Conservation (phyloP, 2,113 vertebrate genomes). For the Mesitornis unicolor region DNA sequence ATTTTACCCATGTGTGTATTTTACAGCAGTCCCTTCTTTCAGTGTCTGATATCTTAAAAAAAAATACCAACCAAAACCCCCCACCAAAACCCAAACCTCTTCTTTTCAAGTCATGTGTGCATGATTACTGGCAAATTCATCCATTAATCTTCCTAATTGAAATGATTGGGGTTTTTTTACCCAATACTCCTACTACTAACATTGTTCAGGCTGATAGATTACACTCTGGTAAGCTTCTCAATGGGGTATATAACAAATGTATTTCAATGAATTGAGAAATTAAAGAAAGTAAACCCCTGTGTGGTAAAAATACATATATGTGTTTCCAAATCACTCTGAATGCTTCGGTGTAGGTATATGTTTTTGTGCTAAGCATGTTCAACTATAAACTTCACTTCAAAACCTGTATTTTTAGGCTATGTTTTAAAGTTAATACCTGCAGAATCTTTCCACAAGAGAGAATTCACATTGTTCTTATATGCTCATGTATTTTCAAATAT, state of each 20-base stretch:
- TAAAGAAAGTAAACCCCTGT: not conserved
- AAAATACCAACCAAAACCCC: not conserved
- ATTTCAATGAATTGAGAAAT: not conserved
- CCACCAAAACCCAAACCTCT: not conserved
- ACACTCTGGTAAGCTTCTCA: not conserved
- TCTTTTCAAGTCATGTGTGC: not conserved
- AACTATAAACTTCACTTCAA: not conserved
- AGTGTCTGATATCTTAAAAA: not conserved
- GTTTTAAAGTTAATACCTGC: not conserved
- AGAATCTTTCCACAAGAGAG: not conserved
- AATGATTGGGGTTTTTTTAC: not conserved
- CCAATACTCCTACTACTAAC: not conserved
- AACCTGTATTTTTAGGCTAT: not conserved
- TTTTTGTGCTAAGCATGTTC: not conserved
- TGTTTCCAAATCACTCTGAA: not conserved
- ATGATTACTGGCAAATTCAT: not conserved
- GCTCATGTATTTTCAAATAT: not conserved
- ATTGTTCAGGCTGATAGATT: not conserved
- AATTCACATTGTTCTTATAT: not conserved
- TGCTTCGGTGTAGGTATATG: not conserved
- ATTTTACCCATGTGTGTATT: not conserved
- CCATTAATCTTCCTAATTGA: not conserved
- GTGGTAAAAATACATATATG: not conserved
- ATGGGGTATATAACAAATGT: not conserved
- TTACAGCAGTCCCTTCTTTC: not conserved